Conservation (phyloP, 2,113 vertebrate species). For the Symphodus melops region DNA sequence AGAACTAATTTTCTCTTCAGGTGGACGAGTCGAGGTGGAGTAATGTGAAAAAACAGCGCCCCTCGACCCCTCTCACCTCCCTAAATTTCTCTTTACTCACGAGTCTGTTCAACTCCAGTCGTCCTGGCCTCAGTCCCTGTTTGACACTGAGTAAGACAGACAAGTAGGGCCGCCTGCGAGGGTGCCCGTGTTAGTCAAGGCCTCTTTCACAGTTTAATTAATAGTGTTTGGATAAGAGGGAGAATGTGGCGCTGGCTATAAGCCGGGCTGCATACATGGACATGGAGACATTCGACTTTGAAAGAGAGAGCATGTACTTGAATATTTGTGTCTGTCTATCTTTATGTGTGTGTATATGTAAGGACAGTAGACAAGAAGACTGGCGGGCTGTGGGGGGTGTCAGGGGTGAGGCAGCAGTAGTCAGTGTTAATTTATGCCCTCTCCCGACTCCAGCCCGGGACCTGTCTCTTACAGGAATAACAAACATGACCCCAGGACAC, state of each 20-base stretch:
- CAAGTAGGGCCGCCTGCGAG: slow-evolving; percentile 76
- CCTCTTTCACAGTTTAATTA: slow-evolving; percentile 86
- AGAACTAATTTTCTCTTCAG: slow-evolving; percentile 78
- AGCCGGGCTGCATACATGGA: slow-evolving; percentile 47
- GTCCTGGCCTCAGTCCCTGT: slow-evolving; percentile 53
- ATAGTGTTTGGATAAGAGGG: slow-evolving; percentile 82
- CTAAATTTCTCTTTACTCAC: slow-evolving; percentile 42
- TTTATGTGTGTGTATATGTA: slow-evolving; percentile 67
- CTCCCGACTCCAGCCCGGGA: slow-evolving; percentile 74
- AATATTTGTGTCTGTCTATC: slow-evolving; percentile 71
- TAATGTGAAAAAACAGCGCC: slow-evolving; percentile 67
- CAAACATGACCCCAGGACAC: slow-evolving; percentile 83
- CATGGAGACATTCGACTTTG: slow-evolving; percentile 44
- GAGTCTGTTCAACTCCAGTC: slow-evolving; percentile 46
- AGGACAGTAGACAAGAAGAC: slow-evolving; percentile 72
- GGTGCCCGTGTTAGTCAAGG: slow-evolving; percentile 81
- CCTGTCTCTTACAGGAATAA: slow-evolving; percentile 81
- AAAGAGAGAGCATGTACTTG: slow-evolving; percentile 50
- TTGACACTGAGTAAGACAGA: slow-evolving; percentile 83
- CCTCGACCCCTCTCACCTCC: slow-evolving; percentile 63
- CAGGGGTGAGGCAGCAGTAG: slow-evolving; percentile 51
- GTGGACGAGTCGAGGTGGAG: slow-evolving; percentile 71
- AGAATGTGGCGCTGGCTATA: slow-evolving; percentile 62
- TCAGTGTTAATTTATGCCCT: slow-evolving; percentile 83
- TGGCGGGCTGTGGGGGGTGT: slow-evolving; percentile 45